Base-by-base conservation (phyloP, 2,888 invertebrate genomes). In the Rugalucina vietnamica region DNA sequence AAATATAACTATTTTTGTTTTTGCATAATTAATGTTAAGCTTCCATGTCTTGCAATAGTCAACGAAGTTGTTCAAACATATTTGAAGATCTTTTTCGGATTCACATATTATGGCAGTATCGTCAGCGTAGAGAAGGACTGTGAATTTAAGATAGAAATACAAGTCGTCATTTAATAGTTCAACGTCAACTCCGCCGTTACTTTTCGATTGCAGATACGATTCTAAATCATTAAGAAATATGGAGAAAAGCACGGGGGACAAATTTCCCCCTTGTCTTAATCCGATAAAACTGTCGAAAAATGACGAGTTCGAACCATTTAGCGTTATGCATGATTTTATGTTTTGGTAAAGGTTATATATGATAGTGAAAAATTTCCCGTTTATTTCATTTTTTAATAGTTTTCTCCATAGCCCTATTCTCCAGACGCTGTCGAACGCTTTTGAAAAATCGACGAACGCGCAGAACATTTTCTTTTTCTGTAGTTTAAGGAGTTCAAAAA, bases 311-410 rank as follows among this genome's bases (percentile, higher is more conserved):
- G 54, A 54, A 8, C n/a, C 76, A 69, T 69, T 69, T 18, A 65
- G 3, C 5, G 49, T 27, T 18, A 76, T 32, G n/a, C 69, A 43
- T 69, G 69, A 69, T 69, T 69, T 76, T 36, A 65, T 76, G 18
- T 65, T 39, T 39, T 57, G 29, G 29, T 76, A 76, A 37, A 76
- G 54, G 65, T 76, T 76, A 36, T 57, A n/a, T 36, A 76, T 57
- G 4, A 76, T 65, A 36, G 24, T 2, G 27, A 60, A 57, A 32
- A 60, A 36, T 12, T 76, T 76, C 21, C 76, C 76, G 29, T 76
- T 60, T 3, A 76, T 76, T 36, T 37, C 27, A 27, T 36, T 65
- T 21, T 27, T 57, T 18, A 75, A 36, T 24, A 75, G 12, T 75
- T 75, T 75, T 18, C 57, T 49, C 75, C 75, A 75, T 18, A 75